Percentiles rank a stretch among this genome's conserved stretches.
Conservation (phyloP, 2,113 vertebrate species). For the Mustela lutreola region DNA sequence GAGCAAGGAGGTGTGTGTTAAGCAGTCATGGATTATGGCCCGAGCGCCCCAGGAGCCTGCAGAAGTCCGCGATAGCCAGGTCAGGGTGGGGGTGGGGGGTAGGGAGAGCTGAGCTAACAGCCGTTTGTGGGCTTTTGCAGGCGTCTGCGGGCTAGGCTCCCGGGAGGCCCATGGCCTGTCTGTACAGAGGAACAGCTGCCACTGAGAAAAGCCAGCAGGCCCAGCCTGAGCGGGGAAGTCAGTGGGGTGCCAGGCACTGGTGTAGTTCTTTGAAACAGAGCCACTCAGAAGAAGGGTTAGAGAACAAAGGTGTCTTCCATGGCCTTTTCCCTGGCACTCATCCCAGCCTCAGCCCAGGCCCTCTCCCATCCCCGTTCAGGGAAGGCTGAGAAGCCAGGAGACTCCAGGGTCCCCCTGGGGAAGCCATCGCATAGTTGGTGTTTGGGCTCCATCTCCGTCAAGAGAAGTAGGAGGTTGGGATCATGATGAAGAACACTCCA, state of each 20-base stretch:
- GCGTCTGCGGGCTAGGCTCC: neutral
- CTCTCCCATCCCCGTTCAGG: neutral
- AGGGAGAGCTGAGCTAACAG: neutral
- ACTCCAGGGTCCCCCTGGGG: neutral
- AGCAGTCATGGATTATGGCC: neutral
- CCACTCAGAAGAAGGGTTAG: neutral
- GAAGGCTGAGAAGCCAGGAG: neutral
- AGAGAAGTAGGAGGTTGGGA: neutral
- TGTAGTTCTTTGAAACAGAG: slow-evolving; percentile 39
- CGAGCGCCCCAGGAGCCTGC: neutral
- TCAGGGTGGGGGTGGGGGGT: neutral
- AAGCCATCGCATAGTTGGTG: neutral
- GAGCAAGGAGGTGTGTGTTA: neutral
- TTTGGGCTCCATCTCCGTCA: neutral
- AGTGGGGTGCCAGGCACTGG: neutral
- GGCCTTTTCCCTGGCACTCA: neutral
- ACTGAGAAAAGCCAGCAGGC: neutral
- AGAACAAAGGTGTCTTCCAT: slow-evolving; percentile 1
- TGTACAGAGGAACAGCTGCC: slow-evolving; percentile 49
- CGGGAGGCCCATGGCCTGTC: neutral
- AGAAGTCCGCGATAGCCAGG: slow-evolving; percentile 10
- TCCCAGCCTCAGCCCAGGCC: neutral
- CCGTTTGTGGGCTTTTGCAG: slow-evolving; percentile 19
- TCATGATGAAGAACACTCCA: neutral
- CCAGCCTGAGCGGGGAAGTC: neutral